A percentile compares a stretch with the other conserved stretches of the same genome.
Evolutionary conservation across 35 echinoderm and acorn worm genomes (phyloP).

Genomic region (Acanthaster planci): DNA sequence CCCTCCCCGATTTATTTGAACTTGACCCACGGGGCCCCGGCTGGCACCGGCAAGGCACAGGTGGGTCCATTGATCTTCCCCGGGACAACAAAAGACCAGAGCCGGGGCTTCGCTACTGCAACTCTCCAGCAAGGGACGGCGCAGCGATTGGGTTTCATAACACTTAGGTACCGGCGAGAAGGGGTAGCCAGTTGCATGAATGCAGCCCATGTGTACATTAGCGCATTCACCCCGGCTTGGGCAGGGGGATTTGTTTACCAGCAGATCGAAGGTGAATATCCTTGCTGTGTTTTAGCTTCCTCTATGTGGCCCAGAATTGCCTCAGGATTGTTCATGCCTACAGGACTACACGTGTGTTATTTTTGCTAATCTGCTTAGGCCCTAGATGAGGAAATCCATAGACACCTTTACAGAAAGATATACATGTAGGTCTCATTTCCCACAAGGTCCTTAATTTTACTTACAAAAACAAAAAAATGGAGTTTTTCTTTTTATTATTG

Average conservation of each 20-base stretch:
- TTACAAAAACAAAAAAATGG: too few species aligned
- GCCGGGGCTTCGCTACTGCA: background rate
- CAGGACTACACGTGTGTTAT: conserved; percentile 19
- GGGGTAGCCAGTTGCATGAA: background rate
- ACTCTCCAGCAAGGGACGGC: background rate
- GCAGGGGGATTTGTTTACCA: conserved; percentile 14
- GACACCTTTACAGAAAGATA: background rate
- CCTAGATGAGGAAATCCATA: conserved; percentile 12
- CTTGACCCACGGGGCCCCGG: conserved; percentile 17
- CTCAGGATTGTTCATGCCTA: background rate
- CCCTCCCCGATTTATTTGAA: conserved; percentile 18
- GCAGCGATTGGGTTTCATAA: conserved; percentile 15
- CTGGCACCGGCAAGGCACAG: conserved; percentile 19
- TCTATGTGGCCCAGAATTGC: background rate
- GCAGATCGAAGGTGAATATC: conserved; percentile 25
- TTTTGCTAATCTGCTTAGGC: conserved; percentile 31
- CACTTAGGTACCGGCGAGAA: background rate
- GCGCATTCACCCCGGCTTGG: conserved; percentile 14
- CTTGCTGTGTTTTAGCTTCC: conserved; percentile 26
- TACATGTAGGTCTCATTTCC: background rate
- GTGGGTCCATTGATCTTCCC: conserved; percentile 23
- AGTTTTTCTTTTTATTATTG: too few species aligned
- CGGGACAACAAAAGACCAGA: conserved; percentile 12
- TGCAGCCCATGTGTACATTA: conserved; percentile 26
- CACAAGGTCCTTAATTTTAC: too few species aligned